These are phyloP conservation scores for Thamnophis elegans DNA, from an alignment of 2,797 vertebrate species.

Conservation along the genomic window DNA sequence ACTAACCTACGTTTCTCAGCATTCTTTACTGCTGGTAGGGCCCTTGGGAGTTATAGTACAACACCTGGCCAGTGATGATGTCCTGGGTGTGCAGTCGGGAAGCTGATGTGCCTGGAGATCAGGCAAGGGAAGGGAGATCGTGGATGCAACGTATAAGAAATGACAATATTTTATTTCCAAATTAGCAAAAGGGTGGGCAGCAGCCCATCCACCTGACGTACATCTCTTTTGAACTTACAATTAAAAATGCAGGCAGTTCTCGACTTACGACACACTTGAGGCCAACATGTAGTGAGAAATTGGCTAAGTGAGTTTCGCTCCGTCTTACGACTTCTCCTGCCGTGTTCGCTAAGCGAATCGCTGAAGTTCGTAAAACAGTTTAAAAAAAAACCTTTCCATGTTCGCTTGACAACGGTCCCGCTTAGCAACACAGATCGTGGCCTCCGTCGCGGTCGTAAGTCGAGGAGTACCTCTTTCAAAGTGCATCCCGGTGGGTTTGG, in stretches of 20 bases:
- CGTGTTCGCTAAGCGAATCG: no score
- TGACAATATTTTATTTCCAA: background rate
- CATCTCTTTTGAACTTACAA: no score
- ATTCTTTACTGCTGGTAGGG: background rate
- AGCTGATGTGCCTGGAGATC: background rate
- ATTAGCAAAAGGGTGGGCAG: background rate
- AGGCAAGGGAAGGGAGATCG: background rate
- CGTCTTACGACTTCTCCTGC: no score
- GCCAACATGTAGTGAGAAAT: no score
- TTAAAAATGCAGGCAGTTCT: no score
- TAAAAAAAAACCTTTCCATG: no score
- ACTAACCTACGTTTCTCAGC: background rate
- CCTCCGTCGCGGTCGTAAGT: rapidly evolving
- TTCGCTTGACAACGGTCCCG: no score
- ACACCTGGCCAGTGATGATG: background rate
- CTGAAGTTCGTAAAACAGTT: no score
- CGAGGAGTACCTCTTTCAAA: background rate
- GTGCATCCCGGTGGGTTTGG: background rate
- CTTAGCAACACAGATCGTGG: no score
- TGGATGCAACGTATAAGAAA: background rate
- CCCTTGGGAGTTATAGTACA: background rate
- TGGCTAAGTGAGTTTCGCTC: no score
- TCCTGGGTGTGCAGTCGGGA: background rate
- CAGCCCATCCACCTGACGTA: no score
- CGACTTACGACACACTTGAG: no score